Percentiles rank a stretch among this genome's conserved stretches.
phyloP scores from a whole-genome alignment of 1,140 invertebrate species.

The Microplitis demolitor region DNA sequence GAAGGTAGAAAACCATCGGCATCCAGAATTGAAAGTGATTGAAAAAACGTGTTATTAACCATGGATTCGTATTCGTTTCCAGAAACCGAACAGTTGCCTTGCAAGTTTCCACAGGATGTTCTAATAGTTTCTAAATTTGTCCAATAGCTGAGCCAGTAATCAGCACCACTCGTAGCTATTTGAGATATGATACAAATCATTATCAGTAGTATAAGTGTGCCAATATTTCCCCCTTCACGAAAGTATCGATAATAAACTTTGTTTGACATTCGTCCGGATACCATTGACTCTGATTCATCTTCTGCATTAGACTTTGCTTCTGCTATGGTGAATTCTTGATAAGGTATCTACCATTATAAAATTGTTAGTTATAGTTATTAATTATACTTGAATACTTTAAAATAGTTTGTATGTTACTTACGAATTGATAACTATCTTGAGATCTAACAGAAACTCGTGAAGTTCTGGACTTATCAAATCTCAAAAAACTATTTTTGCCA shows the following conservation, averaged over 20 bases:
- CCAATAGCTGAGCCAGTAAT: conserved; percentile 85
- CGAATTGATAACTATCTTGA: conserved; percentile 23
- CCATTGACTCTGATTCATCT: conserved; percentile 45
- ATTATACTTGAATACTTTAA: no score
- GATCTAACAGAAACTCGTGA: conserved; percentile 21
- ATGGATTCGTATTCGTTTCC: conserved; percentile 1
- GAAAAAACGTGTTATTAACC: conserved; percentile 27
- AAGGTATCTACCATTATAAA: neutral
- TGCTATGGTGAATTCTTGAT: conserved; percentile 8
- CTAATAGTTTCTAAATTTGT: conserved; percentile 60
- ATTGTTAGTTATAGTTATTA: no score
- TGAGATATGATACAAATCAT: conserved; percentile 71
- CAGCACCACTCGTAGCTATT: conserved; percentile 70
- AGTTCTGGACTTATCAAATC: neutral
- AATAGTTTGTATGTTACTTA: conserved; percentile 1
- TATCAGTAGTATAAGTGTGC: conserved; percentile 64
- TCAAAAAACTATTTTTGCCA: neutral
- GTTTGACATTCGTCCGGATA: conserved; percentile 64
- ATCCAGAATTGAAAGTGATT: conserved; percentile 35
- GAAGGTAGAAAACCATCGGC: conserved; percentile 40
- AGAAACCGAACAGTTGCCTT: conserved; percentile 8
- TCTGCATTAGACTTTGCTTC: neutral
- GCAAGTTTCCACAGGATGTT: conserved; percentile 22
- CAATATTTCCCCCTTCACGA: conserved; percentile 67
- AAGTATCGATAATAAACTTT: conserved; percentile 71